A percentile compares a stretch with the other conserved stretches of the same genome.
These are phyloP conservation scores for Poeciliopsis prolifica DNA, from an alignment of 2,113 vertebrate genomes.

Conservation along the genomic window DNA sequence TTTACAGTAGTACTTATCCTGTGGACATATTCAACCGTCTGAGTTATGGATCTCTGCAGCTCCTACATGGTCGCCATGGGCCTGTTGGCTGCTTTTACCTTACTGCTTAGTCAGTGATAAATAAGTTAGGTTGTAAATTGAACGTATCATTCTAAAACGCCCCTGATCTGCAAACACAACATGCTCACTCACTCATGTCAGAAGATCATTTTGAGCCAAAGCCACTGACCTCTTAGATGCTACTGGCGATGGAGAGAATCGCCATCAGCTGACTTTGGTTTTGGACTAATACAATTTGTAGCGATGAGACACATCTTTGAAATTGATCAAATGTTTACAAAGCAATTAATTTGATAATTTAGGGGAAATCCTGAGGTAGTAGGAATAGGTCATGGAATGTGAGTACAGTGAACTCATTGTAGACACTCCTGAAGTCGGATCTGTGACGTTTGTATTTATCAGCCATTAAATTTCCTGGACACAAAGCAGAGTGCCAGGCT, in stretches of 20 bases:
- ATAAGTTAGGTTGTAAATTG: slow-evolving; percentile 42
- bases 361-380: slow-evolving; percentile 40
- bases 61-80: too few relatives aligned
- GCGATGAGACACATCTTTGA: slow-evolving; percentile 62
- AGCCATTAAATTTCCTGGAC: not conserved
- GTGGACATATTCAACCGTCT: too few relatives aligned
- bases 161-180: slow-evolving; percentile 61
- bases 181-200: slow-evolving; percentile 35
- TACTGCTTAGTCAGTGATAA: slow-evolving; percentile 45
- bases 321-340: slow-evolving; percentile 74
- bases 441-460: not conserved
- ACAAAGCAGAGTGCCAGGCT: not conserved
- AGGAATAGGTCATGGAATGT: slow-evolving; percentile 39
- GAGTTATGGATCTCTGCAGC: too few relatives aligned
- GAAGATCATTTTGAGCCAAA: slow-evolving; percentile 16
- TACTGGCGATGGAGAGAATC: slow-evolving; percentile 28
- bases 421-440: not conserved
- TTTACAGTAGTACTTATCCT: too few relatives aligned
- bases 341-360: slow-evolving; percentile 61
- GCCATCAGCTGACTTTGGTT: slow-evolving; percentile 70
- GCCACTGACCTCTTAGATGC: slow-evolving; percentile 26
- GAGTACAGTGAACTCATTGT: slow-evolving; percentile 20
- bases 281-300: slow-evolving; percentile 63
- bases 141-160: slow-evolving; percentile 41
- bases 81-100: slow-evolving; percentile 35